Conservation (phyloP, 2,888 invertebrate genomes). For the Eristalinus sepulchralis region DNA sequence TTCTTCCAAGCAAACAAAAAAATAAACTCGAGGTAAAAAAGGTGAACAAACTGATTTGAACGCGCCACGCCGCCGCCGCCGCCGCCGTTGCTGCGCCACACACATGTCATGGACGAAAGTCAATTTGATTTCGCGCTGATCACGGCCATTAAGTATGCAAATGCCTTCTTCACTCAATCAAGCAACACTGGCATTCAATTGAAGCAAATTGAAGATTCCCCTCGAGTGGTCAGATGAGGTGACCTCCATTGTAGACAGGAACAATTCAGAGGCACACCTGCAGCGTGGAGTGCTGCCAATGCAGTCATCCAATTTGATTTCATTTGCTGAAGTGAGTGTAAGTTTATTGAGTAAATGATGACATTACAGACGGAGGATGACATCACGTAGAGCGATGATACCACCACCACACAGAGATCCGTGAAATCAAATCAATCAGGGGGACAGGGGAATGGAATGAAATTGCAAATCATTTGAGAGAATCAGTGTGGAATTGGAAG, state of each 20-base stretch:
- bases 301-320: constrained; percentile 22
- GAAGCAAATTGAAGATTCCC: constrained; percentile 49
- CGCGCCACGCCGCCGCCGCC: too few relatives aligned
- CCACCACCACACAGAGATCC: constrained; percentile 10
- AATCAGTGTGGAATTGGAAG: constrained; percentile 37
- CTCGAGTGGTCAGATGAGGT: constrained; percentile 24
- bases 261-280: constrained; percentile 40
- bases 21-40: background rate
- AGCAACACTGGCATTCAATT: constrained; percentile 41
- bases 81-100: background rate
- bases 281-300: background rate
- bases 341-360: constrained; percentile 39
- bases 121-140: background rate
- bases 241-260: constrained; percentile 27
- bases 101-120: constrained; percentile 2
- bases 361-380: constrained; percentile 51
- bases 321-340: constrained; percentile 10
- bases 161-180: constrained; percentile 43
- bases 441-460: constrained; percentile 18
- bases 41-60: constrained; percentile 49
- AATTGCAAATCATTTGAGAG: constrained; percentile 51
- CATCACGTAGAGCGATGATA: constrained; percentile 53
- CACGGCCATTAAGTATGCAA: constrained; percentile 21
- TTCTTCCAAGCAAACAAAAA: background rate
- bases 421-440: constrained; percentile 53